phyloP scores from a whole-genome alignment of 2,797 vertebrate genomes.

The Pampus argenteus region DNA sequence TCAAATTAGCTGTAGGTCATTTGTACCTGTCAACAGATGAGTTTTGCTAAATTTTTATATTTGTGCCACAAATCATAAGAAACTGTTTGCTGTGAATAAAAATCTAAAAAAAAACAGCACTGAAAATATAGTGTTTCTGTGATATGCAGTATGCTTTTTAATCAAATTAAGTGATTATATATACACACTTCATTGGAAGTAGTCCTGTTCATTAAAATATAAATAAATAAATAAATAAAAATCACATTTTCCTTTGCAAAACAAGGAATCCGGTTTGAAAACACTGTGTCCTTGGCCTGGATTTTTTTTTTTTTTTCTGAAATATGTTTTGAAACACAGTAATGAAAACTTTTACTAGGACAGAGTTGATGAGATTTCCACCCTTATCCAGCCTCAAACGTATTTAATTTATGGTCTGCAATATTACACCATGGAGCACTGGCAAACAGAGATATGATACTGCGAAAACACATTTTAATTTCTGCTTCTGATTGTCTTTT shows the following conservation, averaged over 20 bases:
- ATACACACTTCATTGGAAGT: no score
- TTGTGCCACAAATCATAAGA: neutral
- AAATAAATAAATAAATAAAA: no score
- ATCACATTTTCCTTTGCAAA: no score
- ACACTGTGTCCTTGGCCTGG: constrained; percentile 3
- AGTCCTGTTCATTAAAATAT: no score
- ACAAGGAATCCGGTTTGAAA: constrained; percentile 17
- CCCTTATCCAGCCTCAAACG: constrained; percentile 32
- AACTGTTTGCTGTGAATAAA: no score
- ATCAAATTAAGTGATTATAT: no score
- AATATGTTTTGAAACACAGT: constrained; percentile 39
- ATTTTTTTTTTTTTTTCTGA: constrained; percentile 23
- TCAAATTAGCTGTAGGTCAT: constrained; percentile 13
- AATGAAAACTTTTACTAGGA: constrained; percentile 26
- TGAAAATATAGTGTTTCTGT: no score
- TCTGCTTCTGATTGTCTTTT: constrained; percentile 37
- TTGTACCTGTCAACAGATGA: constrained; percentile 14
- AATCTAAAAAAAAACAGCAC: no score
- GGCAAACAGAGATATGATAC: constrained; percentile 56
- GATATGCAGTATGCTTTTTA: no score
- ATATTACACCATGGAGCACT: constrained; percentile 35
- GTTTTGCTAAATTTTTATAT: no score
- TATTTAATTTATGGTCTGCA: constrained; percentile 45
- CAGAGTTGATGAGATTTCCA: constrained; percentile 53
- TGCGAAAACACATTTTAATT: constrained; percentile 49